Percentiles rank a stretch among this genome's conserved stretches.
Conservation (phyloP, 2,888 invertebrate genomes). For the Lypha dubia region DNA sequence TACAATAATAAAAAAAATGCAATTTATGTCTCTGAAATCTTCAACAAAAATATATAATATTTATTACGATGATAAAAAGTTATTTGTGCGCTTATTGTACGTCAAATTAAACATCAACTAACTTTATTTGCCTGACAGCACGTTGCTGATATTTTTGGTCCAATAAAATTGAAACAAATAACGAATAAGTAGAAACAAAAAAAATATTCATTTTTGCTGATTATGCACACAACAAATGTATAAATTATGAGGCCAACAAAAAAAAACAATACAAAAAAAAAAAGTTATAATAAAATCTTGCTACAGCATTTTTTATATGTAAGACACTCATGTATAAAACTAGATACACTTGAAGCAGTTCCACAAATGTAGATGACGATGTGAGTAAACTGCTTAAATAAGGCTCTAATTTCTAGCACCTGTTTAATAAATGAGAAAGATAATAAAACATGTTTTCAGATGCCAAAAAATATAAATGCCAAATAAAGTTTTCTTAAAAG, state of each 20-base stretch:
- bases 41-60: neutral
- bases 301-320: neutral
- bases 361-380: no score
- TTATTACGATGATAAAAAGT: neutral
- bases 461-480: constrained; percentile 38
- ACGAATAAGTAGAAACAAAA: neutral
- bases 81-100: neutral
- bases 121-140: constrained; percentile 62
- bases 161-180: constrained; percentile 23
- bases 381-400: neutral
- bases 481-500: neutral
- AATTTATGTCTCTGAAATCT: neutral
- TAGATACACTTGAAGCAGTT: neutral
- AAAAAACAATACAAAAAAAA: no score
- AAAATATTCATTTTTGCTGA: constrained; percentile 18
- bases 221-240: constrained; percentile 30
- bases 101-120: constrained; percentile 37
- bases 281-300: constrained; percentile 10
- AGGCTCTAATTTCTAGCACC: constrained; percentile 26
- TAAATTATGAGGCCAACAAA: constrained; percentile 51
- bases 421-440: constrained; percentile 1
- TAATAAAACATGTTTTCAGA: constrained; percentile 3
- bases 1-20: neutral
- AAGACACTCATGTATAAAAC: neutral
- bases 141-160: constrained; percentile 23